phyloP scores from a whole-genome alignment of 2,797 vertebrate genomes.

The Aphelocoma californica region DNA sequence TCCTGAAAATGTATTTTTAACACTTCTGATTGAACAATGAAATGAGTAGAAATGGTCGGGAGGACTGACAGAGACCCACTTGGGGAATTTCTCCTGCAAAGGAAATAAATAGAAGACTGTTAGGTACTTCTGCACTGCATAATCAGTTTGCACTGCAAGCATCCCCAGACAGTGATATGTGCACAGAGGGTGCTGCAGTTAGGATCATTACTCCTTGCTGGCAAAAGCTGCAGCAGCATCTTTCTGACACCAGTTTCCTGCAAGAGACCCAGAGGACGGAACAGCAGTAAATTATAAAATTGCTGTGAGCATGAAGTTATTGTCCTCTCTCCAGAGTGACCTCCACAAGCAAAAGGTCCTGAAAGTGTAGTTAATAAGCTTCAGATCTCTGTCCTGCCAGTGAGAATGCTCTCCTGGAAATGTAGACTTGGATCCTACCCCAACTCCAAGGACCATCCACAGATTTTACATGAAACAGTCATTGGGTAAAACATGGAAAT shows the following conservation, averaged over 20 bases:
- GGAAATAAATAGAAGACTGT: not conserved
- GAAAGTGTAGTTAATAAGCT: not conserved
- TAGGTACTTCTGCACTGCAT: not conserved
- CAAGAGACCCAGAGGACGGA: not conserved
- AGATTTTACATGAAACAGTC: not conserved
- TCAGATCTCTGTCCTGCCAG: not conserved
- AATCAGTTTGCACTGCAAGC: not conserved
- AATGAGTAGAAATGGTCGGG: not conserved
- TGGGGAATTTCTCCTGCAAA: not conserved
- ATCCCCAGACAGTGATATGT: not conserved
- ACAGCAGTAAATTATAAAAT: not conserved
- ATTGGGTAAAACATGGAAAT: not conserved
- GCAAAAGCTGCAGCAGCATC: slow-evolving; percentile 11
- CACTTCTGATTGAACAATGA: not conserved
- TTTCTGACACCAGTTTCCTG: slow-evolving; percentile 3
- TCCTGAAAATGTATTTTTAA: not conserved
- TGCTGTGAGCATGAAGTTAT: not conserved
- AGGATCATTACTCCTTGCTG: not conserved
- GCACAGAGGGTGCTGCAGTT: not conserved
- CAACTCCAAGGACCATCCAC: not conserved
- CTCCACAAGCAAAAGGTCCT: not conserved
- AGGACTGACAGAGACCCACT: not conserved
- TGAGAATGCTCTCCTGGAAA: not conserved
- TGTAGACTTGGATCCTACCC: not conserved
- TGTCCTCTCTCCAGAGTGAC: not conserved